phyloP scores from a whole-genome alignment of 92 coral and sea anemone species.

The Epizoanthus scotinus region DNA sequence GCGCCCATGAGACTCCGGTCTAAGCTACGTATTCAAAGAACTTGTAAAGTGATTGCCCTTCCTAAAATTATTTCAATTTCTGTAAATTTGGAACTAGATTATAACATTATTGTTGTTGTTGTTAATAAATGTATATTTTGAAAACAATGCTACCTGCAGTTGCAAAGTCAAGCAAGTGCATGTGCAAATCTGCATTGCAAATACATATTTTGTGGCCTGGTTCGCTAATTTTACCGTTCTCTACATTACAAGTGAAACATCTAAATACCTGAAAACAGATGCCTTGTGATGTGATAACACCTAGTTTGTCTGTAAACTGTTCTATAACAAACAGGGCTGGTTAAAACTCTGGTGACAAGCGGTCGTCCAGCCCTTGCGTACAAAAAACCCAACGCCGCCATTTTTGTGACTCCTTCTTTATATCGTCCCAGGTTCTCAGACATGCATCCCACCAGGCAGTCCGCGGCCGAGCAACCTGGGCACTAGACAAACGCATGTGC shows the following conservation, averaged over 20 bases:
- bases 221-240: not conserved
- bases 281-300: constrained; percentile 27
- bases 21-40: too few species aligned
- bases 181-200: not conserved
- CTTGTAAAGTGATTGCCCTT: too few species aligned
- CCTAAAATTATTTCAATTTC: too few species aligned
- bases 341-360: constrained; percentile 26
- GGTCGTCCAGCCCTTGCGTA: not conserved
- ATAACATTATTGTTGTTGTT: too few species aligned
- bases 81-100: too few species aligned
- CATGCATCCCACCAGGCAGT: not conserved
- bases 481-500: constrained; percentile 41
- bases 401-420: not conserved
- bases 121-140: too few species aligned
- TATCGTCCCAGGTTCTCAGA: not conserved
- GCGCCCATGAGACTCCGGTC: too few species aligned
- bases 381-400: constrained; percentile 31
- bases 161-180: too few species aligned
- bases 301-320: constrained; percentile 6
- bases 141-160: too few species aligned
- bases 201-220: too few species aligned
- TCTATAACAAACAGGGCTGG: constrained; percentile 2
- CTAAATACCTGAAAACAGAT: constrained; percentile 27
- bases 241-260: not conserved
- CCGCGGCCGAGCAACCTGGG: constrained; percentile 13